Conservation (phyloP, 2,888 invertebrate genomes). For the Drosophila kanekoi region DNA sequence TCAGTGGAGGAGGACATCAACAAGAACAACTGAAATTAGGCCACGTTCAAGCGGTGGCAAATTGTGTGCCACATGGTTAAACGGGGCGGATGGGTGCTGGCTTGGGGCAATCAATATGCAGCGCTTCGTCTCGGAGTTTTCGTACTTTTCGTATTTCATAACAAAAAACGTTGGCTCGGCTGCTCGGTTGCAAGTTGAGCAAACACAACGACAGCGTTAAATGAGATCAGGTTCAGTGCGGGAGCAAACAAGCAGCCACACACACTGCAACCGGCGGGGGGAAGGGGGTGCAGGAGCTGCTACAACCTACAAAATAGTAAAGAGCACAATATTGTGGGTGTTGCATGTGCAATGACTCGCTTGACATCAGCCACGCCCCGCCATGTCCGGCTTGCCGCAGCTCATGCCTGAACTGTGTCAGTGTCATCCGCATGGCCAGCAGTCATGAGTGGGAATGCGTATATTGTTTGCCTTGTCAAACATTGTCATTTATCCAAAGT, state of each 20-base stretch:
- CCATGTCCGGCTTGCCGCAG: not conserved
- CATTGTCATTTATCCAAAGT: constrained; percentile 75
- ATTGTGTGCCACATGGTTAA: constrained; percentile 41
- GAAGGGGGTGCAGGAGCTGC: not conserved
- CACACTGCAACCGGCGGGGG: not conserved
- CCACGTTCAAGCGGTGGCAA: constrained; percentile 58
- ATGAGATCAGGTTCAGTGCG: constrained; percentile 70
- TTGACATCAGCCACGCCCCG: constrained; percentile 12
- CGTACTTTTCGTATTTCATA: constrained; percentile 54
- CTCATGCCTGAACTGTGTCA: constrained; percentile 57
- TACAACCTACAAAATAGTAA: constrained; percentile 5
- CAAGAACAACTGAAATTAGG: constrained; percentile 52
- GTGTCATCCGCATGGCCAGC: constrained; percentile 61
- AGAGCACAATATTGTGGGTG: constrained; percentile 44
- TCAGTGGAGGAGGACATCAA: constrained; percentile 29
- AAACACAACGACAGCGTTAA: constrained; percentile 66
- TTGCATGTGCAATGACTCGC: constrained; percentile 57
- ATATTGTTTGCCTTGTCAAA: constrained; percentile 74
- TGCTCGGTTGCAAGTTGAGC: constrained; percentile 49
- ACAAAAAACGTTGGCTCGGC: constrained; percentile 43
- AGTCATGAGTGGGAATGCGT: constrained; percentile 28
- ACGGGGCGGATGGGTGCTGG: not conserved
- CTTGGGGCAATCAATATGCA: constrained; percentile 57
- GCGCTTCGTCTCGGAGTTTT: constrained; percentile 31
- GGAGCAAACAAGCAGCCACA: constrained; percentile 23